These are phyloP conservation scores for Diogma glabrata DNA, from an alignment of 2,888 invertebrate species.

Conservation along the genomic window DNA sequence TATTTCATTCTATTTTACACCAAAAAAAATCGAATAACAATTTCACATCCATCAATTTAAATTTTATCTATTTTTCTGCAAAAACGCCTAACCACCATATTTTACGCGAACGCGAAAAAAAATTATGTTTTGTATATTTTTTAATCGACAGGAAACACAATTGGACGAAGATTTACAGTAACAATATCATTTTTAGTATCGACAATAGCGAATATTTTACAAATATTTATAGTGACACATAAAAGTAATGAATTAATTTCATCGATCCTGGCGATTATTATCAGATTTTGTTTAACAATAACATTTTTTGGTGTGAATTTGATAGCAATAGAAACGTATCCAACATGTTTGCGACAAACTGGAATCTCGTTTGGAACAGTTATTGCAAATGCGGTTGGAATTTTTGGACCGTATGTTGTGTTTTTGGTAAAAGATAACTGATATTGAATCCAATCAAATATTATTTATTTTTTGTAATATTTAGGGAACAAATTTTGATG, in stretches of 20 bases:
- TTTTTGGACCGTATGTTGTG: slow-evolving; percentile 48
- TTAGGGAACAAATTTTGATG: slow-evolving; percentile 36
- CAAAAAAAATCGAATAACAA: no score
- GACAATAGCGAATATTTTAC: slow-evolving; percentile 34
- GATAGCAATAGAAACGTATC: slow-evolving; percentile 53
- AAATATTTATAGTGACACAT: slow-evolving; percentile 31
- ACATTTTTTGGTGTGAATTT: slow-evolving; percentile 47
- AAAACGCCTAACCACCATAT: no score
- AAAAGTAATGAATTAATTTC: neutral
- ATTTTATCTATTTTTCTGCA: no score
- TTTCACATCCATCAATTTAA: neutral
- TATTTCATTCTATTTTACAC: no score
- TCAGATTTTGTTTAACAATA: slow-evolving; percentile 42
- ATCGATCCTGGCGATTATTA: slow-evolving; percentile 27
- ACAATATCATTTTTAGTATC: slow-evolving; percentile 36
- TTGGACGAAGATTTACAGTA: slow-evolving; percentile 42
- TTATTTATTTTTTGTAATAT: slow-evolving; percentile 13
- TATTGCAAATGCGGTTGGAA: slow-evolving; percentile 41
- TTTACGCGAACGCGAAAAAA: no score
- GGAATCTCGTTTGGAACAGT: slow-evolving; percentile 49
- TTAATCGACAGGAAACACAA: slow-evolving; percentile 36
- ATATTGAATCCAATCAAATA: neutral
- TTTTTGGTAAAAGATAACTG: slow-evolving; percentile 37
- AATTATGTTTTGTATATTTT: neutral
- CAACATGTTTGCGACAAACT: slow-evolving; percentile 52